These are phyloP conservation scores for Lagopus muta DNA, from an alignment of 2,113 vertebrate genomes.

Conservation along the genomic window DNA sequence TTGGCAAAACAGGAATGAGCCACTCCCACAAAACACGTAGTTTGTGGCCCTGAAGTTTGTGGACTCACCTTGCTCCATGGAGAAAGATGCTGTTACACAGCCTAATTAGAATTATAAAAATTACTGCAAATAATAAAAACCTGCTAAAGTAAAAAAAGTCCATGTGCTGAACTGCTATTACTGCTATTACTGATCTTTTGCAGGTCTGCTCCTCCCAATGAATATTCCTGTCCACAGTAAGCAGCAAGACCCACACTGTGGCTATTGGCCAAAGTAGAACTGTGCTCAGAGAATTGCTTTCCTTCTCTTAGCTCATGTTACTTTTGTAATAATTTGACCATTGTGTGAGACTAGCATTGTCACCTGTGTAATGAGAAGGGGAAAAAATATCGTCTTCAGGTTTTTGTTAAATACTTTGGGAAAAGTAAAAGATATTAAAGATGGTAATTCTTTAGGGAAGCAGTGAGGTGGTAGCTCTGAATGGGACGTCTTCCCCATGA, in stretches of 20 bases:
- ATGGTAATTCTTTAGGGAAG: background rate
- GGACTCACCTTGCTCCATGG: background rate
- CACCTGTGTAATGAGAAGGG: background rate
- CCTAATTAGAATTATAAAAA: background rate
- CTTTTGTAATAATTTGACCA: background rate
- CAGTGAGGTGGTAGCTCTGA: background rate
- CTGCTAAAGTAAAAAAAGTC: background rate
- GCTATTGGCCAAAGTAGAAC: background rate
- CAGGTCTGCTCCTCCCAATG: background rate
- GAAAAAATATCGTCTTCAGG: rapidly evolving
- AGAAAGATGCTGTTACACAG: background rate
- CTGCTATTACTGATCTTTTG: background rate
- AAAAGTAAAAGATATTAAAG: background rate
- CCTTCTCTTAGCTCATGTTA: background rate
- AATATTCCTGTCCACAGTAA: background rate
- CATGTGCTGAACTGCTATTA: background rate
- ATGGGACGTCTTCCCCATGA: background rate
- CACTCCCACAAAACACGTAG: background rate
- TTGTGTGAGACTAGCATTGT: background rate
- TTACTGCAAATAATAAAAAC: background rate
- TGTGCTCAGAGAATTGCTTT: background rate
- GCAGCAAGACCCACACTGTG: background rate
- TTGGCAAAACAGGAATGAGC: background rate
- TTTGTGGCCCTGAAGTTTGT: background rate
- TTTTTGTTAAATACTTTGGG: background rate